Evolutionary conservation across 1,140 invertebrate genomes (phyloP), one percentile per base, ranked within the genome.

Genomic region (Trialeurodes vaporariorum): DNA sequence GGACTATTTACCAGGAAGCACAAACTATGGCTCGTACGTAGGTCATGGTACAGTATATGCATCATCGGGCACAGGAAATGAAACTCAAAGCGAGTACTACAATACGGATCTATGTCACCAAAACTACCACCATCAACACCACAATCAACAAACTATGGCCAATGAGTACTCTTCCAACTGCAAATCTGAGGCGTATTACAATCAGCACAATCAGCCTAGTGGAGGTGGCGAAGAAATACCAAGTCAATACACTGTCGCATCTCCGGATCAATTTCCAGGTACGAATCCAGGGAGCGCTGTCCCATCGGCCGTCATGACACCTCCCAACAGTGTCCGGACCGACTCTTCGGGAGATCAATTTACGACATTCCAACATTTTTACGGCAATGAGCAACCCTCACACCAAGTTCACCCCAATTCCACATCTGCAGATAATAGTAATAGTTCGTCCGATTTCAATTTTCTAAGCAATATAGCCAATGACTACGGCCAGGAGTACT

Each of bases 401-500:
- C 73, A 68, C 65, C 72, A 68, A 61, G 60, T 68, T 27, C 72
- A 76, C 59, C 65, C 68, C 9, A 71, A 75, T 69, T 70, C 70
- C 9, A 67, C 71, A 21, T 61, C 76, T 69, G 73, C 79, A n/a
- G 89, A 92, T 70, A 92, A 92, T 77, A 92, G 88, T 71, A 93
- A 93, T 75, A 92, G 89, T 74, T 93, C 90, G 1, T 92, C 91
- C 11, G 92, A 94, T 75, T 94, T 94, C 77, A 93, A 94, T 77
- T 94, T 94, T 74, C 83, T 94, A 59, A 92, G 90, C 74, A 94
- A 92, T 75, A 81, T 94, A 72, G 91, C 91, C 65, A 93, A 92
- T 77, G 92, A 94, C 74, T 94, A 93, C 76, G 90, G 89, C 0
- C 92, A 91, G 0, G 92, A 94, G 77, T 94, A 94, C 76, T 94